Evolutionary conservation across 2,113 vertebrate genomes (phyloP), one percentile per base, ranked within the genome.

Genomic region (Pheucticus melanocephalus): DNA sequence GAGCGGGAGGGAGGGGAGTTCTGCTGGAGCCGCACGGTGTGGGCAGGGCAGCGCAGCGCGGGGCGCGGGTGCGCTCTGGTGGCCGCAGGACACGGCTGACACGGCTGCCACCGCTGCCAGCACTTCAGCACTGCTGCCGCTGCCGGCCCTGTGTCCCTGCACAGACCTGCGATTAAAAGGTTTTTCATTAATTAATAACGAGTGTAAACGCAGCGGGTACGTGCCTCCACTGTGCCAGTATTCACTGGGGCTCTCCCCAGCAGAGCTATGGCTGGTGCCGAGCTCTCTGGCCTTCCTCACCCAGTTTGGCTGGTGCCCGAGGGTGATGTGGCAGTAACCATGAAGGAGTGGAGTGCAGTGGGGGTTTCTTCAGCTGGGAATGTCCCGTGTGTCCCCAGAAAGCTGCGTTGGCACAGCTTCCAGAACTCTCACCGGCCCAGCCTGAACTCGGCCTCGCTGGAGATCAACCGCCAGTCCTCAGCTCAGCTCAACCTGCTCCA

Each of bases 401-500:
- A 99, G 94, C 97, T 99, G 73, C 98, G 98, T 15, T 99, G 99
- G 98, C 98, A 99, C 96, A 99, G 98, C 68, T 99, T 99, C 92
- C 99, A 99, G 97, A 99, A 98, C 95, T 99, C 99, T 0, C 98
- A 99, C 93, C 97, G 98, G 53, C 98, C 99, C 61, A 99, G 98
- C 92, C 97, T 99, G 66, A 98, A 98, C 77, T 99, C 98, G 0
- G 98, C 99, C 40, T 99, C 98, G 0, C 97, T 99, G 95, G 98
- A 99, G 95, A 99, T 99, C 92, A 99, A 98, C 93, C 94, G 98
- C 21, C 99, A 99, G 94, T 99, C 98, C 1, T 98, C 98, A 0
- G 97, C 98, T 24, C 99, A 99, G 96, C 98, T 99, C 84, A 98
- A 98, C 89, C 98, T 99, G n/a, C 97, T 99, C 59, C 98, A 98